Evolutionary conservation across 2,113 vertebrate species (phyloP).

Genomic region (Cisticola juncidis): DNA sequence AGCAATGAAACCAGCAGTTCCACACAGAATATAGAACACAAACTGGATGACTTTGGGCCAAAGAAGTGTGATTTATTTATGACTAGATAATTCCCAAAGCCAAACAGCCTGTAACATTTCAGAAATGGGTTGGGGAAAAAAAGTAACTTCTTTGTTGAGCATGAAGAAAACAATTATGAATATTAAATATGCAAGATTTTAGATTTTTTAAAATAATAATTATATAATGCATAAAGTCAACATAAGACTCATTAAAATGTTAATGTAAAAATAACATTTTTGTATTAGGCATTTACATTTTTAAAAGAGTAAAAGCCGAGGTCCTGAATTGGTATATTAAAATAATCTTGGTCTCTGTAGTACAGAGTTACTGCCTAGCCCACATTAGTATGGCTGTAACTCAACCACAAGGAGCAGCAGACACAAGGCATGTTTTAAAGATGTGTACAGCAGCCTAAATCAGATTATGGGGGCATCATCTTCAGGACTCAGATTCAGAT

Average conservation of each 20-base stretch:
- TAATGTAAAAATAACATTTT: constrained; percentile 63
- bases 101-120: neutral
- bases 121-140: neutral
- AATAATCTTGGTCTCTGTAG: neutral
- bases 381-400: neutral
- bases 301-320: neutral
- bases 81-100: neutral
- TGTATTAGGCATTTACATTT: constrained; percentile 39
- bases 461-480: neutral
- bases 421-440: neutral
- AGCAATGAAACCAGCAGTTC: neutral
- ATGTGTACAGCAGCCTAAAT: neutral
- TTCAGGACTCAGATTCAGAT: neutral
- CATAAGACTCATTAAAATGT: constrained; percentile 56
- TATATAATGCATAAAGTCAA: constrained; percentile 45
- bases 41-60: neutral
- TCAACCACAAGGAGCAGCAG: neutral
- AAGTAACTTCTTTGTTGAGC: neutral
- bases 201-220: constrained; percentile 37
- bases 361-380: neutral
- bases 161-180: constrained; percentile 26
- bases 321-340: neutral
- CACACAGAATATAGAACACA: neutral
- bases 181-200: constrained; percentile 23
- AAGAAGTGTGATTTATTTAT: neutral